Percentiles rank a stretch among this genome's conserved stretches.
Evolutionary conservation across 2,113 vertebrate genomes (phyloP).

Genomic region (Oryctolagus cuniculus): DNA sequence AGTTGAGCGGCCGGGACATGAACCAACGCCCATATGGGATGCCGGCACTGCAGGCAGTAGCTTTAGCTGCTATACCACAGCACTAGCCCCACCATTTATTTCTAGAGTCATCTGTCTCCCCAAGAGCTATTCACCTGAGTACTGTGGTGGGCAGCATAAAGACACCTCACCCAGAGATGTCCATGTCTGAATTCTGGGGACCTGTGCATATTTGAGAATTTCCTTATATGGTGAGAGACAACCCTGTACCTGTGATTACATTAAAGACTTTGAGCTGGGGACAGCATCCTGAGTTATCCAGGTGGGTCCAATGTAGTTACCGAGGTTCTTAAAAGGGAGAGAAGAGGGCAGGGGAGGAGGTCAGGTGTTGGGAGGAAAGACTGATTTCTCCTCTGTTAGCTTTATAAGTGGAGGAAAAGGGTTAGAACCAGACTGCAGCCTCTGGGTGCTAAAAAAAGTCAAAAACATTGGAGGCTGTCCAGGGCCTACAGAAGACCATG

Average conservation of each 20-base stretch:
- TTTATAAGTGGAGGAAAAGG: neutral
- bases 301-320: neutral
- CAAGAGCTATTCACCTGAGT: neutral
- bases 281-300: neutral
- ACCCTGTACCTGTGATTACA: neutral
- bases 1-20: no score
- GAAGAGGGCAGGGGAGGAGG: neutral
- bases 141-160: neutral
- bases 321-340: neutral
- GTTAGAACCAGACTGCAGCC: neutral
- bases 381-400: neutral
- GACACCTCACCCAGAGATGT: neutral
- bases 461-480: neutral
- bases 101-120: neutral
- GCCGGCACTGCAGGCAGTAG: no score
- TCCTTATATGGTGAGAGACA: neutral
- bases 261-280: neutral
- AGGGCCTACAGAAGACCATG: neutral
- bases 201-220: neutral
- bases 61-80: no score
- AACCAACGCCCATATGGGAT: no score
- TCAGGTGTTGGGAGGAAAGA: neutral
- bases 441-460: neutral
- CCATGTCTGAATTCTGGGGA: neutral
- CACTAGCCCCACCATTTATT: neutral